Evolutionary conservation across 2,888 invertebrate genomes (phyloP).

Genomic region (Dorcus hopei): DNA sequence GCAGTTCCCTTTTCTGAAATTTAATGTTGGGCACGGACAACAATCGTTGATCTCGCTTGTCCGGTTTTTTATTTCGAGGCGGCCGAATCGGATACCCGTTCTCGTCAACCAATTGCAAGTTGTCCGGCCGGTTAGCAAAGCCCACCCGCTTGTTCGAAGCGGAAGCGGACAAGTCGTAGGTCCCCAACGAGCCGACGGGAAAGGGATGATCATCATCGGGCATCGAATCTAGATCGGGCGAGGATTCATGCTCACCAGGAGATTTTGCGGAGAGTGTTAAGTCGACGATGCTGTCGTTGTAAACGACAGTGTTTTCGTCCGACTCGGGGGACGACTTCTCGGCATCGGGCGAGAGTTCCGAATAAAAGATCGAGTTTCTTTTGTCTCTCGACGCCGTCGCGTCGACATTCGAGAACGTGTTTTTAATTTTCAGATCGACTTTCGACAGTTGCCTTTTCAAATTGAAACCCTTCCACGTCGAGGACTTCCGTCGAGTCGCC

Average conservation of each 20-base stretch:
- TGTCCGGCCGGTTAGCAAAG: slow-evolving; percentile 56
- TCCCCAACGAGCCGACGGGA: slow-evolving; percentile 37
- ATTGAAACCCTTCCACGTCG: slow-evolving; percentile 75
- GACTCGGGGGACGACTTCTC: slow-evolving; percentile 43
- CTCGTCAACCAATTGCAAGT: slow-evolving; percentile 59
- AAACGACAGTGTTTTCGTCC: slow-evolving; percentile 42
- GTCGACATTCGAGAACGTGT: slow-evolving; percentile 52
- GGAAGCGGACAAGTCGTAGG: slow-evolving; percentile 22
- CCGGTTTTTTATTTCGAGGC: slow-evolving; percentile 50
- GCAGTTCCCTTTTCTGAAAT: slow-evolving; percentile 53
- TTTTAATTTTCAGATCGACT: slow-evolving; percentile 73
- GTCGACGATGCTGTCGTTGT: slow-evolving; percentile 30
- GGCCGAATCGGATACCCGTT: slow-evolving; percentile 56
- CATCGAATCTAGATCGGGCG: slow-evolving; percentile 21
- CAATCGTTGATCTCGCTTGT: slow-evolving; percentile 61
- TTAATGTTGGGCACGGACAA: slow-evolving; percentile 78
- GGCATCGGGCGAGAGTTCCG: slow-evolving; percentile 32
- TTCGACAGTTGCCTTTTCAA: slow-evolving; percentile 78
- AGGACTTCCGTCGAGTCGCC: slow-evolving; percentile 58
- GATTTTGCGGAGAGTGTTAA: slow-evolving; percentile 12
- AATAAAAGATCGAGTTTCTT: slow-evolving; percentile 46
- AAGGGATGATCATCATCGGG: slow-evolving; percentile 30
- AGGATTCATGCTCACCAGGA: slow-evolving; percentile 9
- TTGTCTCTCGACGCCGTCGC: slow-evolving; percentile 49
- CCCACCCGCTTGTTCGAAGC: slow-evolving; percentile 26